phyloP scores from a whole-genome alignment of 1,140 invertebrate genomes.

The Lethrus apterus region DNA sequence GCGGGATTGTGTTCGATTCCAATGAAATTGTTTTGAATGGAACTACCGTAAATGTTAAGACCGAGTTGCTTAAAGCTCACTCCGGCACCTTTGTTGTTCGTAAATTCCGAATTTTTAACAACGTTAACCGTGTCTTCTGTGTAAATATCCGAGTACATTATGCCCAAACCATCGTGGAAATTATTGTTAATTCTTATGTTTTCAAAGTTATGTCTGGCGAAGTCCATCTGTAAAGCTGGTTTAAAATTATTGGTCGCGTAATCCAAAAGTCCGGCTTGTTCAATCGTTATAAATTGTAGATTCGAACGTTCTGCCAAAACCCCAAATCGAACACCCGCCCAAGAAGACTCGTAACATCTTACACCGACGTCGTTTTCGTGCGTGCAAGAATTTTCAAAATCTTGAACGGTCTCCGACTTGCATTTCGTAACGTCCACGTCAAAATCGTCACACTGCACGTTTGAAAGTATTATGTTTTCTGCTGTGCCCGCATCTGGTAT shows the following conservation, averaged over 20 bases:
- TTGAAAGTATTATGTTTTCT: constrained; percentile 72
- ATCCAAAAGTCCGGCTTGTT: constrained; percentile 90
- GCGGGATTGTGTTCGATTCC: constrained; percentile 91
- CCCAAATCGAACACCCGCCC: constrained; percentile 87
- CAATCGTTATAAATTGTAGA: constrained; percentile 81
- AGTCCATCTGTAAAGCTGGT: constrained; percentile 92
- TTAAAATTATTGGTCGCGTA: constrained; percentile 85
- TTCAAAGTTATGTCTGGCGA: constrained; percentile 85
- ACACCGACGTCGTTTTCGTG: constrained; percentile 84
- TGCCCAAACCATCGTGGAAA: constrained; percentile 78
- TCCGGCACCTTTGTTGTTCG: constrained; percentile 78
- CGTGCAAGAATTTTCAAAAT: constrained; percentile 85
- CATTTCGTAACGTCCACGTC: constrained; percentile 91
- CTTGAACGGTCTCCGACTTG: constrained; percentile 60
- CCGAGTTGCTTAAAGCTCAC: constrained; percentile 84
- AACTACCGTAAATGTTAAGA: constrained; percentile 65
- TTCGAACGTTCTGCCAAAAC: constrained; percentile 79
- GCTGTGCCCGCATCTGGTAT: constrained; percentile 70
- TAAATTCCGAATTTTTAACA: constrained; percentile 82
- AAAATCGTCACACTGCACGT: constrained; percentile 83
- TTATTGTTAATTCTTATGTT: constrained; percentile 75
- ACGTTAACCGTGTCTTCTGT: constrained; percentile 77
- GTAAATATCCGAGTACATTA: constrained; percentile 84
- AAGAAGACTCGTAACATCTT: constrained; percentile 81
- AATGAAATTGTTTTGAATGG: constrained; percentile 75